Evolutionary conservation across 92 coral and sea anemone species (phyloP).

Genomic region (Virgularia gustaviana): DNA sequence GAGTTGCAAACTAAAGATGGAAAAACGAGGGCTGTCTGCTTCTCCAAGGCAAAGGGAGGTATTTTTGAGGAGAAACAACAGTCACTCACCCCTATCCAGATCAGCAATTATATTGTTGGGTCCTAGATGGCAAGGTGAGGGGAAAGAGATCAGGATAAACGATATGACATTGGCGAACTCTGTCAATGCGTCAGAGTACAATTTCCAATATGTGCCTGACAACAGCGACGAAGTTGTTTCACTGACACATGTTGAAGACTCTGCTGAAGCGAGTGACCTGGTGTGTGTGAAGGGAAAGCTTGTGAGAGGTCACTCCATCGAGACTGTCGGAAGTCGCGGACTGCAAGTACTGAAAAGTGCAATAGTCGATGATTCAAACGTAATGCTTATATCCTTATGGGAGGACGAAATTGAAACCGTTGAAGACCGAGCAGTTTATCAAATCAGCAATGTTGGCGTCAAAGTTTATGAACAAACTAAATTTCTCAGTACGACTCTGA

Average conservation of each 20-base stretch:
- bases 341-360: neutral
- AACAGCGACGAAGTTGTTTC: neutral
- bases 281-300: neutral
- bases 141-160: neutral
- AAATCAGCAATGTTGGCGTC: neutral
- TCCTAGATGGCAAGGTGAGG: neutral
- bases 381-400: neutral
- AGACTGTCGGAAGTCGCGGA: neutral
- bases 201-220: constrained; percentile 6
- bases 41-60: neutral
- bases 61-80: neutral
- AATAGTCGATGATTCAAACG: neutral
- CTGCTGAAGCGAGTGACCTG: neutral
- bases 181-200: neutral
- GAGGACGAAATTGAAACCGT: neutral
- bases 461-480: neutral
- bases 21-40: neutral
- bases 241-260: neutral
- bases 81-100: neutral
- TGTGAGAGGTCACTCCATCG: neutral
- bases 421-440: neutral
- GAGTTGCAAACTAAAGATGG: neutral
- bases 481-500: neutral
- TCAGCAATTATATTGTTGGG: neutral
- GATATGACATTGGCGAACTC: neutral